Base-by-base conservation (phyloP, 2,797 vertebrate species). In the Thalassophryne amazonica region DNA sequence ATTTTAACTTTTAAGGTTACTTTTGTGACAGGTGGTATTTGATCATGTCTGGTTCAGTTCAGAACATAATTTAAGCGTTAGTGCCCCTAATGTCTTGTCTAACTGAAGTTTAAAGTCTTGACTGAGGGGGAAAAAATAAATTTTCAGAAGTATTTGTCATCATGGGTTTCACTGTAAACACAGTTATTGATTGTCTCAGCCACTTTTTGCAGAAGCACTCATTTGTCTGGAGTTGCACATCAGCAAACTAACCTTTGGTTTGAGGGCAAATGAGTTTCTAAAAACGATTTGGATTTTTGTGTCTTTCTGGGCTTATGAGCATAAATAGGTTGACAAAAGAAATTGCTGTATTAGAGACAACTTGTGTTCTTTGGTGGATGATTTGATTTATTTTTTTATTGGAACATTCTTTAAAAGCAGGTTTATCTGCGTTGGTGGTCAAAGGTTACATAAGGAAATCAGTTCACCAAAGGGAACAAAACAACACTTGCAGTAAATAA, bases 191-290 rank as follows among this genome's bases (percentile, higher is more conserved):
- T 34, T 28, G 19, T 40, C 65, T 41, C 49, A 2, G 23, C 32
- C 25, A 1, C 13, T 33, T 60, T 62, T 63, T 61, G 42, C 48
- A 20, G 34, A 64, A 38, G 7, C 31, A 6, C 38, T 63, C 6
- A 25, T 38, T 60, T 40, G 43, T 73, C 55, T 82, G 43, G 25
- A 70, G 49, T 75, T 74, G 49, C 71, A 69, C 50, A 30, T 34
- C 15, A 68, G 56, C 54, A 68, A 39, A 75, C 81, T 73, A 69
- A 66, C 55, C 52, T 24, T 7, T 3, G 40, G 35, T 57, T 55
- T 60, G 27, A 29, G 15, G 23, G 60, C 48, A 41, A 35, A 27
- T 50, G 5, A 47, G 52, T 48, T 60, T 73, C 54, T 74, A 63
- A 65, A 69, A 69, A 30, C 22, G 10, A 8, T 9, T n/a, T 8